Evolutionary conservation across 2,888 invertebrate species (phyloP).

Genomic region (Athripsodes cinereus): DNA sequence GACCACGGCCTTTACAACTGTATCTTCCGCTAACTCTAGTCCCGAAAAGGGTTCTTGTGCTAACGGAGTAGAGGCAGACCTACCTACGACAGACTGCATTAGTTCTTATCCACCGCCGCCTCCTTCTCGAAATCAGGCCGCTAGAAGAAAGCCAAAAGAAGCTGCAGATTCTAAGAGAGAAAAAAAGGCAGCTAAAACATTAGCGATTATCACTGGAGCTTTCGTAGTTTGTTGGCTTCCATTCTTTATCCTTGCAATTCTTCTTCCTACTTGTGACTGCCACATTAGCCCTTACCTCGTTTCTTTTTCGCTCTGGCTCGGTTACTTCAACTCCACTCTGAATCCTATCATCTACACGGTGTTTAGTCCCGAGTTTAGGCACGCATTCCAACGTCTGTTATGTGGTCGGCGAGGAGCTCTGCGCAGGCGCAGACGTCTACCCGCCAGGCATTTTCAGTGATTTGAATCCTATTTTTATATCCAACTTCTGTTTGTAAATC

Average conservation of each 20-base stretch:
- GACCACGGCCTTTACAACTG: conserved; percentile 65
- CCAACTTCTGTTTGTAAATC: no score
- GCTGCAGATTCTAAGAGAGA: conserved; percentile 73
- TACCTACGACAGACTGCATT: conserved; percentile 54
- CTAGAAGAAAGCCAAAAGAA: conserved; percentile 57
- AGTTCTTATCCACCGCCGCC: conserved; percentile 39
- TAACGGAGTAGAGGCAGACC: conserved; percentile 60
- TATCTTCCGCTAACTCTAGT: conserved; percentile 67
- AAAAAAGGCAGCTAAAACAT: conserved; percentile 74
- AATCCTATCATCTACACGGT: conserved; percentile 88
- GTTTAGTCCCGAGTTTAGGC: conserved; percentile 86
- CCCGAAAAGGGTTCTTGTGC: conserved; percentile 69
- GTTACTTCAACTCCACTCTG: conserved; percentile 83
- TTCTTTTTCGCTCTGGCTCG: conserved; percentile 84
- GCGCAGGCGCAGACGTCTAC: conserved; percentile 36
- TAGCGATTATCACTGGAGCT: conserved; percentile 78
- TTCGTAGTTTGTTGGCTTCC: conserved; percentile 95
- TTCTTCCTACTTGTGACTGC: conserved; percentile 80
- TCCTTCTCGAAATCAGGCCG: conserved; percentile 48
- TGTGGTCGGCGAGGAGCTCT: conserved; percentile 57
- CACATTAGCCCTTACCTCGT: conserved; percentile 69
- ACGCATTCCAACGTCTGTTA: conserved; percentile 88
- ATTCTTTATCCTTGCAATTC: conserved; percentile 88
- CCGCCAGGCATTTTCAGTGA: conserved; percentile 19
- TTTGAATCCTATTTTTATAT: no score